phyloP scores from a whole-genome alignment of 2,888 invertebrate genomes.

The Erebia epiphron region DNA sequence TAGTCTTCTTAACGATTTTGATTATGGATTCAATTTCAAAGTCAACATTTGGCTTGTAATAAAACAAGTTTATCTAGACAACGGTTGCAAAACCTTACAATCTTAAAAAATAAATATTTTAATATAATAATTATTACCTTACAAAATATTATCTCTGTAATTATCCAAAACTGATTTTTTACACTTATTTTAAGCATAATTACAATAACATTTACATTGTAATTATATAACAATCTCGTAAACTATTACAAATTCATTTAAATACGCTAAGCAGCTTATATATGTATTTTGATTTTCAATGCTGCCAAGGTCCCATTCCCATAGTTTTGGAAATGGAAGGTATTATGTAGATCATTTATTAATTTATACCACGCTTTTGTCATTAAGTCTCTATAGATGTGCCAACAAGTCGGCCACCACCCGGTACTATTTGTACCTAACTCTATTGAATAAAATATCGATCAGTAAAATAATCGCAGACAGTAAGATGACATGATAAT shows the following conservation, averaged over 20 bases:
- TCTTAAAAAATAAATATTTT: too few species aligned
- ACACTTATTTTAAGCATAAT: not conserved
- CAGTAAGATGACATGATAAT: too few species aligned
- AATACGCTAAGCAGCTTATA: constrained; percentile 63
- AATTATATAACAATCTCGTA: constrained; percentile 35
- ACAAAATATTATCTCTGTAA: too few species aligned
- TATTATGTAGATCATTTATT: constrained; percentile 60
- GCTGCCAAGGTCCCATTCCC: constrained; percentile 83
- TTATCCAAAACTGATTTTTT: too few species aligned
- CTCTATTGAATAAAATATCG: too few species aligned
- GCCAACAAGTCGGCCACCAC: constrained; percentile 14
- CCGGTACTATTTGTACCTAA: too few species aligned
- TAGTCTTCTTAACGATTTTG: not conserved
- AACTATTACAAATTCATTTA: constrained; percentile 30
- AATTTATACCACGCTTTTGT: constrained; percentile 41
- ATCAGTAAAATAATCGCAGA: too few species aligned
- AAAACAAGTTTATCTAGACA: too few species aligned
- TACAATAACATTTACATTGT: constrained; percentile 1
- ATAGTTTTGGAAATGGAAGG: constrained; percentile 83
- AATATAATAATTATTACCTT: not conserved
- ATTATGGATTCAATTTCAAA: not conserved
- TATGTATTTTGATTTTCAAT: constrained; percentile 69
- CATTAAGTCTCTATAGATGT: constrained; percentile 18
- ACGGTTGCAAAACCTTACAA: too few species aligned
- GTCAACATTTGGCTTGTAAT: not conserved